phyloP scores from a whole-genome alignment of 2,888 invertebrate species.

The Eupithecia tripunctaria region DNA sequence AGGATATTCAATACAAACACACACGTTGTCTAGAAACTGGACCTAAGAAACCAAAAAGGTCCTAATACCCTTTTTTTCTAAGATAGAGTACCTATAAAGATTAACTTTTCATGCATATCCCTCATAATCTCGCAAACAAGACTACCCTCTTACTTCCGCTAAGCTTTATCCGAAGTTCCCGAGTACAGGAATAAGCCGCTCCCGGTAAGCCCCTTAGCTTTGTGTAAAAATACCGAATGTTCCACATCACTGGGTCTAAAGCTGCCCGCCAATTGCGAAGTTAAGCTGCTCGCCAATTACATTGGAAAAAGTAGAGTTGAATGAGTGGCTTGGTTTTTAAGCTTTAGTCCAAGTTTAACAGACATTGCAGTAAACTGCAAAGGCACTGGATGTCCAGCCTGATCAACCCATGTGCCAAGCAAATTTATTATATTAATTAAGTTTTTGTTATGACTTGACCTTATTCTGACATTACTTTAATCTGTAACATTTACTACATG shows the following conservation, averaged over 20 bases:
- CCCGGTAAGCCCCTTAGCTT: constrained; percentile 23
- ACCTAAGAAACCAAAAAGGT: too few species aligned
- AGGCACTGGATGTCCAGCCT: too few species aligned
- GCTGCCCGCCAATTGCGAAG: not conserved
- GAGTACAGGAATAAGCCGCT: constrained; percentile 21
- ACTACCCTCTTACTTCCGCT: constrained; percentile 14
- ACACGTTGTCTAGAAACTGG: too few species aligned
- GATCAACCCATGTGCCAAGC: too few species aligned
- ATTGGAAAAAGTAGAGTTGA: not conserved
- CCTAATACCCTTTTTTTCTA: not conserved
- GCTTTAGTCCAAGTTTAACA: not conserved
- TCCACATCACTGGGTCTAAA: not conserved
- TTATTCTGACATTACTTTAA: too few species aligned
- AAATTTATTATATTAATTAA: too few species aligned
- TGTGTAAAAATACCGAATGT: constrained; percentile 21
- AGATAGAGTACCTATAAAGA: constrained; percentile 3
- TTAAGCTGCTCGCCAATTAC: not conserved
- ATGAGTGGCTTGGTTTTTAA: not conserved
- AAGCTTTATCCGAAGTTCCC: constrained; percentile 17
- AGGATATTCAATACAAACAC: too few species aligned
- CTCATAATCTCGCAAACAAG: constrained; percentile 24
- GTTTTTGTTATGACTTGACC: too few species aligned
- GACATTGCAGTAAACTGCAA: too few species aligned
- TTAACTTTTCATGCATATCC: not conserved
- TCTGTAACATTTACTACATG: too few species aligned